Evolutionary conservation across 1,140 invertebrate species (phyloP).

Genomic region (Drosophila quadrilineata): DNA sequence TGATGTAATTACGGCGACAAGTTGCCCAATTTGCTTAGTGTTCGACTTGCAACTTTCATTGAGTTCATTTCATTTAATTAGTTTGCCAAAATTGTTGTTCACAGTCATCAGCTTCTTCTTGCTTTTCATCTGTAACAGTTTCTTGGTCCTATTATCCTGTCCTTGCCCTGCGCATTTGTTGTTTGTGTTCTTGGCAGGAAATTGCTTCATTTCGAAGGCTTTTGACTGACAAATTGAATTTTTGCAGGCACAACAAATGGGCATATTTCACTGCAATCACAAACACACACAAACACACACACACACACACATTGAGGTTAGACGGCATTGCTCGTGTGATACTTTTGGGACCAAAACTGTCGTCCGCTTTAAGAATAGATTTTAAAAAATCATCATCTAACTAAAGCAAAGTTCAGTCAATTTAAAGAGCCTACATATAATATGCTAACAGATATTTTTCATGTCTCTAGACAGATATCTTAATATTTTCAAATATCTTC

Average conservation of each 20-base stretch:
- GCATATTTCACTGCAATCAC: constrained; percentile 57
- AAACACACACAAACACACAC: not conserved
- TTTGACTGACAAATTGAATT: constrained; percentile 77
- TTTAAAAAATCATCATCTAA: too few relatives aligned
- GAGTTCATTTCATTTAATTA: constrained; percentile 77
- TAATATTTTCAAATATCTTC: too few relatives aligned
- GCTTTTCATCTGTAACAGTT: not conserved
- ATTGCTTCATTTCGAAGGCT: constrained; percentile 69
- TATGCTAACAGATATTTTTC: too few relatives aligned
- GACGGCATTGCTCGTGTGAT: not conserved
- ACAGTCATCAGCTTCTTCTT: constrained; percentile 5
- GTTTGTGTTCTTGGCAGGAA: constrained; percentile 50
- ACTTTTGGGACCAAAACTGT: not conserved
- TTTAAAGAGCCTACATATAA: too few relatives aligned
- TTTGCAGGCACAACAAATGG: constrained; percentile 58
- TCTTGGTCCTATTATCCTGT: not conserved
- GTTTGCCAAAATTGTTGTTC: constrained; percentile 65
- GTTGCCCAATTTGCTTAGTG: constrained; percentile 77
- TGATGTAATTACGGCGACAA: constrained; percentile 75
- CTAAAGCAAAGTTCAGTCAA: too few relatives aligned
- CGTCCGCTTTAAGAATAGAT: not conserved
- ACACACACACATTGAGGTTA: constrained; percentile 1
- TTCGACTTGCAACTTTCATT: constrained; percentile 30
- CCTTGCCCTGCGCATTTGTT: not conserved
- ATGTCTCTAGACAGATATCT: too few relatives aligned